Percentiles rank a stretch among this genome's conserved stretches.
Conservation (phyloP, 1,140 invertebrate genomes). For the Aethina tumida region DNA sequence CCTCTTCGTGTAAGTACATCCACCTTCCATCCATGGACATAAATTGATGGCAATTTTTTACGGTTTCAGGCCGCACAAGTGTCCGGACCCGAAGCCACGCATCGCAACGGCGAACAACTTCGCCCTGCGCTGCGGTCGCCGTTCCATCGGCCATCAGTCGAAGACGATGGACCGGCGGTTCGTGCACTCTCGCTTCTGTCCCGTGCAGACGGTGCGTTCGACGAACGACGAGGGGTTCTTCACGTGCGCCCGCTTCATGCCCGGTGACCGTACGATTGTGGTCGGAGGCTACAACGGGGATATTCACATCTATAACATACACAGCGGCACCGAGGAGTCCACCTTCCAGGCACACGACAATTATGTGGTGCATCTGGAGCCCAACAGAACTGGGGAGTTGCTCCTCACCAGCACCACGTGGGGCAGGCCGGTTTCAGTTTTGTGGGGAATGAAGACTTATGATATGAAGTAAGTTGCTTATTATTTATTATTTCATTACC, state of each 20-base stretch:
- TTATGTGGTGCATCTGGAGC: slow-evolving; percentile 70
- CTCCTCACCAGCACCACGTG: slow-evolving; percentile 80
- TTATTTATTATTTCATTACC: no score
- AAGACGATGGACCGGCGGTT: slow-evolving; percentile 64
- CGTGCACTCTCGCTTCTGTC: slow-evolving; percentile 82
- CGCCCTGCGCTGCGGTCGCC: slow-evolving; percentile 47
- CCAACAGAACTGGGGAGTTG: slow-evolving; percentile 60
- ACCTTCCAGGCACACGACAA: slow-evolving; percentile 74
- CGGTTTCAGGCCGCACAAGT: slow-evolving; percentile 72
- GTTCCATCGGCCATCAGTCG: slow-evolving; percentile 44
- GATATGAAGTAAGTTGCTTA: slow-evolving; percentile 50
- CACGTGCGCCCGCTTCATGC: slow-evolving; percentile 69
- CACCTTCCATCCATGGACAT: neutral
- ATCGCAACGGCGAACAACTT: slow-evolving; percentile 63
- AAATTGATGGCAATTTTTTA: slow-evolving; percentile 1
- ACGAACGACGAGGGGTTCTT: slow-evolving; percentile 68
- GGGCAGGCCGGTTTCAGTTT: slow-evolving; percentile 67
- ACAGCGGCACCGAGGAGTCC: slow-evolving; percentile 67
- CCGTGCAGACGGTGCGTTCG: slow-evolving; percentile 69
- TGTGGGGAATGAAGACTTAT: slow-evolving; percentile 77
- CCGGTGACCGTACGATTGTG: slow-evolving; percentile 69
- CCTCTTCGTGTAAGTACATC: slow-evolving; percentile 58
- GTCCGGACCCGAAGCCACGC: slow-evolving; percentile 74
- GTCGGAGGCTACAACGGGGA: slow-evolving; percentile 83
- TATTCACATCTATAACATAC: slow-evolving; percentile 75